Evolutionary conservation across 1,140 invertebrate genomes (phyloP).

Genomic region (Pseudomyrmex concolor): DNA sequence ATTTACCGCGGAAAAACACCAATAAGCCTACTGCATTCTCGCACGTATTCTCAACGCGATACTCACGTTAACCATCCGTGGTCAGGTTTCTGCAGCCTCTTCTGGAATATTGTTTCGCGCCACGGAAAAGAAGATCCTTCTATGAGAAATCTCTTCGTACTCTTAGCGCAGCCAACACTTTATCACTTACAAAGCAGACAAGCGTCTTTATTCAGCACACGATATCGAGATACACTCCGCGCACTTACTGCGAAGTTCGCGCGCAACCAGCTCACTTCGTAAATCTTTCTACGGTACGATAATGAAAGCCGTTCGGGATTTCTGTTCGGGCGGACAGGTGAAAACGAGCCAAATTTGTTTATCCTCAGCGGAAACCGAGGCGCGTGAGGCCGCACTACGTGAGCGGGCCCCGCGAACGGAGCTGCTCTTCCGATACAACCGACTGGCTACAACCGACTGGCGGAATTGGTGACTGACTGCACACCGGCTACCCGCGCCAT

Average conservation of each 20-base stretch:
- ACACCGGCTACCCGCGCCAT: constrained; percentile 66
- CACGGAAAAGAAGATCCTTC: constrained; percentile 21
- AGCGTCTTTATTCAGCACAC: constrained; percentile 63
- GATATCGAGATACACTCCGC: constrained; percentile 47
- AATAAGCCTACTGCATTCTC: constrained; percentile 2
- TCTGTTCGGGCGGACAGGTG: background rate
- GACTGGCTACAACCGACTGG: constrained; percentile 61
- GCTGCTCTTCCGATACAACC: constrained; percentile 42
- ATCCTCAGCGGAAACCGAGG: constrained; percentile 12
- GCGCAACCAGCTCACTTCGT: constrained; percentile 18
- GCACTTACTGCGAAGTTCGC: constrained; percentile 61
- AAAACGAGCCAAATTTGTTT: constrained; percentile 27
- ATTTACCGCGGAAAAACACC: background rate
- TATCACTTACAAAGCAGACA: constrained; percentile 60
- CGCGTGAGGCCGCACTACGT: constrained; percentile 52
- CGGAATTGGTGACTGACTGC: constrained; percentile 67
- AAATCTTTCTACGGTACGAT: background rate
- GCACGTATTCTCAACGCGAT: constrained; percentile 13
- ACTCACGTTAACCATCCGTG: constrained; percentile 76
- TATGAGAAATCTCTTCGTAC: constrained; percentile 46
- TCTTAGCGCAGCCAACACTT: constrained; percentile 47
- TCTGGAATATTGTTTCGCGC: constrained; percentile 46
- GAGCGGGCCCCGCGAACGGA: constrained; percentile 33
- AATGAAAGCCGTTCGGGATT: constrained; percentile 2
- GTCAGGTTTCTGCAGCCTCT: constrained; percentile 60